Base-by-base conservation (phyloP, 2,888 invertebrate genomes). In the Rhagonycha lutea region DNA sequence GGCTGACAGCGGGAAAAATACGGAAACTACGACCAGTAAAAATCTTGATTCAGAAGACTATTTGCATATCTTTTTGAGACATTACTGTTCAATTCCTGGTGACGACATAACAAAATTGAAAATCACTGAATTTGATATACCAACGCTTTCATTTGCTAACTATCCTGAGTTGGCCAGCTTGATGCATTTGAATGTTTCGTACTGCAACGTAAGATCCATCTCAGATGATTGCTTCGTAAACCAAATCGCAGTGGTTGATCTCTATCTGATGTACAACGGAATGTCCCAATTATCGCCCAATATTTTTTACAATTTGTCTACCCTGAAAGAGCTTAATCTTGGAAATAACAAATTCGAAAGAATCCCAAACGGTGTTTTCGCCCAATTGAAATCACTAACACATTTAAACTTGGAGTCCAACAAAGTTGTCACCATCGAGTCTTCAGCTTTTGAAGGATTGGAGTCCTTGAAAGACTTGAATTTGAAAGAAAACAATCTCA, bases 261-360 rank as follows among this genome's bases (percentile, higher is more conserved):
- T 87, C 14, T 83, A 84, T 69, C 74, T 87, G 47, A 78, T 80
- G 14, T 80, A 83, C 68, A 83, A 84, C 76, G 78, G 79, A 24
- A 86, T 87, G 14, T 81, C 79, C 2, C 81, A 76, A 5, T 79
- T 87, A 14, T 81, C 82, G 60, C 81, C 80, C 10, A 83, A 82
- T 68, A 83, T 86, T 4, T 87, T 87, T 73, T 83, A 86, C 24
- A 86, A 87, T 1, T 76, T 87, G 67, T 84, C 86, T 11, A 86
- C 85, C 75, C 73, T 87, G 73, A 83, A 85, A 78, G 80, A 79
- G 63, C 75, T 87, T 7, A 80, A 82, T 67, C 75, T 87, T 28
- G 80, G 83, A 29, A 74, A 84, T 75, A 87, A 87, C 78, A 78
- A 80, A 8, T 85, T 87, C 47, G 81, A 80, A 78, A 82, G 82